Conservation (phyloP, 2,888 invertebrate genomes). For the Dynastes tityus region DNA sequence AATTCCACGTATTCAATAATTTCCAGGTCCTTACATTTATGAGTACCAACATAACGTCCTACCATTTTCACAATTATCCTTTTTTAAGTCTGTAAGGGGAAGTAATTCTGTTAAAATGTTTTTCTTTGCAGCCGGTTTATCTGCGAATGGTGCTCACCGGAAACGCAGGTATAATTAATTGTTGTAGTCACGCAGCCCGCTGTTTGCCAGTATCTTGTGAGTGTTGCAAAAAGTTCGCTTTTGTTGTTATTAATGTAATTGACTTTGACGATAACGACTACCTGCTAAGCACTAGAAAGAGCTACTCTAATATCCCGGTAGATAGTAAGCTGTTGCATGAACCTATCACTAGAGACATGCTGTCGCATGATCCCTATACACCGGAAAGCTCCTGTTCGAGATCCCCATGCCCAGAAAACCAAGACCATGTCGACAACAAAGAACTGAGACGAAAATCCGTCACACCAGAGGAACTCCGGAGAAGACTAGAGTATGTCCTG, state of each 20-base stretch:
- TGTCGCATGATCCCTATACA: conserved; percentile 81
- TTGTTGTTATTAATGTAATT: conserved; percentile 68
- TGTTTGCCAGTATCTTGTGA: conserved; percentile 71
- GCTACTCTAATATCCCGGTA: conserved; percentile 63
- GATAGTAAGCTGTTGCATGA: conserved; percentile 73
- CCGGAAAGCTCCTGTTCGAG: conserved; percentile 88
- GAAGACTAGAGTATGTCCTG: conserved; percentile 73
- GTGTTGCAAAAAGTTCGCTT: conserved; percentile 69
- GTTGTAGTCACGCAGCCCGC: conserved; percentile 72
- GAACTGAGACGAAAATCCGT: conserved; percentile 69
- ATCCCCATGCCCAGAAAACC: conserved; percentile 76
- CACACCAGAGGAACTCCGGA: conserved; percentile 78
- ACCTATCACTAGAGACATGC: conserved; percentile 70
- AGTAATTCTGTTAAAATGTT: neutral
- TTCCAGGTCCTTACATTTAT: too few species aligned
- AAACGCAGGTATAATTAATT: conserved; percentile 84
- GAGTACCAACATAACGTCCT: too few species aligned
- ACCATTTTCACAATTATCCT: too few species aligned
- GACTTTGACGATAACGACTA: conserved; percentile 67
- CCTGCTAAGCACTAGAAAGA: conserved; percentile 61
- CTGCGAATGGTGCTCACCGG: conserved; percentile 80
- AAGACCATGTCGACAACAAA: conserved; percentile 65
- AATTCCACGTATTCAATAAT: neutral
- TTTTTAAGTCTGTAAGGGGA: neutral
- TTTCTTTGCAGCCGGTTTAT: conserved; percentile 83